Percentiles rank a stretch among this genome's conserved stretches.
Conservation (phyloP, 2,888 invertebrate genomes). For the Clistopyga incitator region DNA sequence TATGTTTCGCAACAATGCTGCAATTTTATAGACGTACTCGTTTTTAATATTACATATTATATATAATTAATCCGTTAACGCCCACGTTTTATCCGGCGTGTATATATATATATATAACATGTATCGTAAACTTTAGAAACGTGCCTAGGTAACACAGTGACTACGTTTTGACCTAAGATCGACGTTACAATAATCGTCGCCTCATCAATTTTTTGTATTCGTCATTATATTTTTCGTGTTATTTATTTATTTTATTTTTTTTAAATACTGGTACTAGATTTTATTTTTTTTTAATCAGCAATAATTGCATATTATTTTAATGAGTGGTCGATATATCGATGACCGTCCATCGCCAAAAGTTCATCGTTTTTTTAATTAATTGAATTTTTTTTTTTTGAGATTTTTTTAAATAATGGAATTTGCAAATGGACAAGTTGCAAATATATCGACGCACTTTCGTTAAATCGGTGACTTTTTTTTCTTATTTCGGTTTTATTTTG, state of each 20-base stretch:
- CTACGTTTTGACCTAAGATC: constrained; percentile 59
- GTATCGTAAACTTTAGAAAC: constrained; percentile 67
- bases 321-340: constrained; percentile 25
- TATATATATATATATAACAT: constrained; percentile 53
- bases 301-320: constrained; percentile 43
- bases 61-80: not conserved
- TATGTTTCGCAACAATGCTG: constrained; percentile 37
- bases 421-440: not conserved
- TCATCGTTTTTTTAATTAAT: not conserved
- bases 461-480: constrained; percentile 45
- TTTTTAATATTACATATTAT: not conserved
- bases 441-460: constrained; percentile 26
- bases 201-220: constrained; percentile 19
- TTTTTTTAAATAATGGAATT: not conserved
- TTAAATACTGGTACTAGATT: constrained; percentile 50
- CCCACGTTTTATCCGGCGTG: constrained; percentile 28
- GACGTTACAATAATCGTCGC: constrained; percentile 28
- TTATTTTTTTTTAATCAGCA: constrained; percentile 43
- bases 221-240: constrained; percentile 25
- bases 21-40: constrained; percentile 36
- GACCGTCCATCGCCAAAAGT: not conserved
- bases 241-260: too few relatives aligned
- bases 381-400: not conserved
- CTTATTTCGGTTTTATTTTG: constrained; percentile 48
- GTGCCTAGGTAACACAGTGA: constrained; percentile 69